Evolutionary conservation across 1,140 invertebrate genomes (phyloP).

Genomic region (Bombus sibiricus): DNA sequence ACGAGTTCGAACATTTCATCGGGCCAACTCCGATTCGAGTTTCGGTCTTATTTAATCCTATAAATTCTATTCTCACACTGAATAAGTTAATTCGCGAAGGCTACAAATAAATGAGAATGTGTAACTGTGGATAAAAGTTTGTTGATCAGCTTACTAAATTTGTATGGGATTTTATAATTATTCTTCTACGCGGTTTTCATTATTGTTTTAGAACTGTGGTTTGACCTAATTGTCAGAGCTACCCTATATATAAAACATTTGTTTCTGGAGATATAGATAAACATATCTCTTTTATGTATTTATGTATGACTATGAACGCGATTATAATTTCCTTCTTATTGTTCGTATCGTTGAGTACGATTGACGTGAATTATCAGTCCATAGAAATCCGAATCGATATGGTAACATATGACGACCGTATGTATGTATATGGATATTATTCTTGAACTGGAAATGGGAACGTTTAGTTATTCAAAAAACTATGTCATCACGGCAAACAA

Average conservation of each 20-base stretch:
- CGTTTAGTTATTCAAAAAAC: not conserved
- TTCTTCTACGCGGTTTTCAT: not conserved
- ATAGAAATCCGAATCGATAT: not conserved
- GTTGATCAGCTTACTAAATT: not conserved
- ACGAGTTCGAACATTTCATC: not conserved
- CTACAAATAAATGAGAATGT: not conserved
- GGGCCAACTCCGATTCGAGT: not conserved
- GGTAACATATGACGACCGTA: not conserved
- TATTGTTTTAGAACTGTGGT: not conserved
- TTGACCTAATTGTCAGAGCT: too few species aligned
- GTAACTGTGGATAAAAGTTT: not conserved
- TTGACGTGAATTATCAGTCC: not conserved
- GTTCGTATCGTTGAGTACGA: too few species aligned
- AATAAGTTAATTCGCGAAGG: not conserved
- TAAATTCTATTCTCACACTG: not conserved
- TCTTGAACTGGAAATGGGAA: not conserved
- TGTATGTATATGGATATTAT: not conserved
- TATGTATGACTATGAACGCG: too few species aligned
- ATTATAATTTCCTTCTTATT: not conserved
- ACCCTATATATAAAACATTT: too few species aligned
- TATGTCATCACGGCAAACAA: not conserved
- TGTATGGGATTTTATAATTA: not conserved
- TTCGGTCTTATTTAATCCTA: not conserved
- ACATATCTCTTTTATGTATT: not conserved
- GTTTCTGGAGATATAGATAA: too few species aligned